These are phyloP conservation scores for Heliconius charithonia DNA, from an alignment of 2,888 invertebrate genomes.

Conservation along the genomic window DNA sequence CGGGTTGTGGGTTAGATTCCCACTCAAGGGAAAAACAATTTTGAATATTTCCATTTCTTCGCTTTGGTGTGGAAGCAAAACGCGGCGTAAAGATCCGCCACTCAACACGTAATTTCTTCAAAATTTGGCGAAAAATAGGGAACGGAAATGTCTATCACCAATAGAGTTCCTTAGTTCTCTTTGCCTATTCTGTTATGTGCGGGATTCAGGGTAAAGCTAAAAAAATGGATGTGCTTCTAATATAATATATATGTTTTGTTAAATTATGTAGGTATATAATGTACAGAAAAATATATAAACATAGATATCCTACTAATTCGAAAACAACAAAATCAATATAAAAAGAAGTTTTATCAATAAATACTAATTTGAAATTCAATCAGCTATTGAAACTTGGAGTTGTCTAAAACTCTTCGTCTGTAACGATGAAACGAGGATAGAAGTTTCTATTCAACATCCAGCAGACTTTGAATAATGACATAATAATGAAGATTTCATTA, in stretches of 20 bases:
- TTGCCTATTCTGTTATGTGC: too few relatives aligned
- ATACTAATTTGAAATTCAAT: slow-evolving; percentile 13
- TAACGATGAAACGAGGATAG: slow-evolving; percentile 24
- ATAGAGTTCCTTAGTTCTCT: too few relatives aligned
- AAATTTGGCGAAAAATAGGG: too few relatives aligned
- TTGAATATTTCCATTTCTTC: too few relatives aligned
- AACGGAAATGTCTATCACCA: too few relatives aligned
- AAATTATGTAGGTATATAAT: too few relatives aligned
- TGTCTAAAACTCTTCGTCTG: slow-evolving; percentile 17
- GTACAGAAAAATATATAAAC: too few relatives aligned
- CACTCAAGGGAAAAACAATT: background rate
- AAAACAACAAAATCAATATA: background rate
- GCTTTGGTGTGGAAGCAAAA: too few relatives aligned
- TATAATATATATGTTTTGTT: too few relatives aligned
- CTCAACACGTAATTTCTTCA: too few relatives aligned
- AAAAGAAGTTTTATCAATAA: background rate
- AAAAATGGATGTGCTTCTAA: background rate
- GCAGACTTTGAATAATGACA: too few relatives aligned
- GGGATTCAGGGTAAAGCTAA: background rate
- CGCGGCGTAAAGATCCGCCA: too few relatives aligned
- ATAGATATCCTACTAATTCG: background rate
- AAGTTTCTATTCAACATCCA: background rate
- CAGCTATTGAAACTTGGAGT: background rate
- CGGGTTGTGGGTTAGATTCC: background rate
- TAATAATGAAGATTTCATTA: background rate